A percentile compares a stretch with the other conserved stretches of the same genome.
phyloP scores from a whole-genome alignment of 2,888 invertebrate genomes.

The Quadriops clusia region DNA sequence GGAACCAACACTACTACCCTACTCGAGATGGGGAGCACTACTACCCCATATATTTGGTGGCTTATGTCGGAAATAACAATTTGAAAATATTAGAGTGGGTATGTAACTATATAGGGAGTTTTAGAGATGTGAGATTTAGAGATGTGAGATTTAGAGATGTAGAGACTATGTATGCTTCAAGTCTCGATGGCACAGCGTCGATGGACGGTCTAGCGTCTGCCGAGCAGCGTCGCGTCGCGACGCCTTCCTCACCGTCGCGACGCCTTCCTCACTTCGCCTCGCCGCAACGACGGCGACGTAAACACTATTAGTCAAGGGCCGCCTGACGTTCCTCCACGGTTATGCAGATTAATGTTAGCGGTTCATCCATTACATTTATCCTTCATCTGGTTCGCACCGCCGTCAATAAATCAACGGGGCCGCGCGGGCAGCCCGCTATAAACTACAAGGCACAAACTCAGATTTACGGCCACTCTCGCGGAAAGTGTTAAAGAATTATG shows the following conservation, averaged over 20 bases:
- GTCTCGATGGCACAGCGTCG: slow-evolving; percentile 2
- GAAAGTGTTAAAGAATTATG: slow-evolving; percentile 45
- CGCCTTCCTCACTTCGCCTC: no score
- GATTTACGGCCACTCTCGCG: slow-evolving; percentile 35
- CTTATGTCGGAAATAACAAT: no score
- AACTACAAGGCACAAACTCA: slow-evolving; percentile 31
- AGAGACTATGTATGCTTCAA: no score
- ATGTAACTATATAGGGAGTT: no score
- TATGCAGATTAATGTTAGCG: slow-evolving; percentile 20
- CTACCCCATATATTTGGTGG: no score
- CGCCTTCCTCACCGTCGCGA: not conserved
- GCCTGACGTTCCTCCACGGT: slow-evolving; percentile 8
- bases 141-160: no score
- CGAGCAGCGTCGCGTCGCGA: slow-evolving; percentile 1
- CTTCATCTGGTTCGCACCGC: slow-evolving; percentile 29
- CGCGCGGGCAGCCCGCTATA: slow-evolving; percentile 26
- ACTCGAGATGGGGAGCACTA: no score
- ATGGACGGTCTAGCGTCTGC: slow-evolving; percentile 3
- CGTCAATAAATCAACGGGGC: slow-evolving; percentile 29
- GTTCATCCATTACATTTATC: slow-evolving; percentile 33
- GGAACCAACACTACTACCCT: no score
- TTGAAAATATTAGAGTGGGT: no score
- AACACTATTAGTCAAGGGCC: not conserved
- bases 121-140: no score
- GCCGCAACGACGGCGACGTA: not conserved